These are phyloP conservation scores for Drosophila kokeensis DNA, from an alignment of 2,888 invertebrate species.

Conservation along the genomic window DNA sequence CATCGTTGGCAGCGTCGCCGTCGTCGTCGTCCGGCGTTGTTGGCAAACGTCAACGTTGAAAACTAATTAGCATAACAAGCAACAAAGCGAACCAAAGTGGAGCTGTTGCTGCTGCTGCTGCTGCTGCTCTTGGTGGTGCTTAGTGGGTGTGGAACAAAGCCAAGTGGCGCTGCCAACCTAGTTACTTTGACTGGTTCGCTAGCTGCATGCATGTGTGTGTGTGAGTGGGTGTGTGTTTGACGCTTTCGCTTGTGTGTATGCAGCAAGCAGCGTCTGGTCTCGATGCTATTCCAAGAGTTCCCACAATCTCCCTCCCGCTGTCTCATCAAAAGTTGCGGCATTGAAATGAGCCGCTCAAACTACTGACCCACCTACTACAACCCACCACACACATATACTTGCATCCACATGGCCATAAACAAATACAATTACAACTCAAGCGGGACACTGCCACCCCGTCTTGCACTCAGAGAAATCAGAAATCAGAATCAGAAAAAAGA, in stretches of 20 bases:
- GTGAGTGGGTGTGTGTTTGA: slow-evolving; percentile 7
- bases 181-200: slow-evolving; percentile 28
- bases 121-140: slow-evolving; percentile 14
- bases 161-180: slow-evolving; percentile 42
- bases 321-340: slow-evolving; percentile 72
- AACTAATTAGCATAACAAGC: slow-evolving; percentile 83
- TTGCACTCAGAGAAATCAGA: slow-evolving; percentile 3
- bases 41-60: slow-evolving; percentile 82
- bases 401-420: slow-evolving; percentile 60
- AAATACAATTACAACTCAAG: slow-evolving; percentile 79
- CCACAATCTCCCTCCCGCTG: neutral
- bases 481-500: neutral
- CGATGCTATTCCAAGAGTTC: slow-evolving; percentile 8
- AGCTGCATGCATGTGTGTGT: slow-evolving; percentile 1
- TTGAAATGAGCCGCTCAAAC: slow-evolving; percentile 53
- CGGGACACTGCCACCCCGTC: slow-evolving; percentile 18
- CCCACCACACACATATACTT: slow-evolving; percentile 1
- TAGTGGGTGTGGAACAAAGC: slow-evolving; percentile 15
- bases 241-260: slow-evolving; percentile 36
- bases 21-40: slow-evolving; percentile 59
- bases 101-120: slow-evolving; percentile 22
- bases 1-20: slow-evolving; percentile 65
- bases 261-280: slow-evolving; percentile 28
- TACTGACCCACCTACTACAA: neutral
- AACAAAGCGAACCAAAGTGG: slow-evolving; percentile 57